These are phyloP conservation scores for Trichopoda pennipes DNA, from an alignment of 2,888 invertebrate species.

Conservation along the genomic window DNA sequence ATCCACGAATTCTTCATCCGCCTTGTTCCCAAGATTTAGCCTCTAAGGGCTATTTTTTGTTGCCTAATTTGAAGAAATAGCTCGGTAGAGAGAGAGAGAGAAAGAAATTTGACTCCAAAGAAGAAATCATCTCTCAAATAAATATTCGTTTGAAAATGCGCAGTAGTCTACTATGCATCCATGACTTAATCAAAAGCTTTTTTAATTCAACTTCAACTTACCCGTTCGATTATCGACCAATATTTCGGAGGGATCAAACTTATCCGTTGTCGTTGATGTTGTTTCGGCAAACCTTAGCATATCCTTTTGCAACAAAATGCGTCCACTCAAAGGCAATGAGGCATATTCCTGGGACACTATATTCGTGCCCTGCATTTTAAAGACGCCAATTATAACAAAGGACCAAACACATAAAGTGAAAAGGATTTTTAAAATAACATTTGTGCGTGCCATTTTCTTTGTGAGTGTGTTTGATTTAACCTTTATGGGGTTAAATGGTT, in stretches of 20 bases:
- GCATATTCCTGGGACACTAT: constrained; percentile 79
- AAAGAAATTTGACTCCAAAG: too few relatives aligned
- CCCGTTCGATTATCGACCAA: constrained; percentile 81
- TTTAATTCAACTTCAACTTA: constrained; percentile 65
- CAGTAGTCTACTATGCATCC: too few relatives aligned
- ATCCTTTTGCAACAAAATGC: constrained; percentile 80
- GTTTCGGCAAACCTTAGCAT: constrained; percentile 78
- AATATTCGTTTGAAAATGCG: too few relatives aligned
- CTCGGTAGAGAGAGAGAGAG: too few relatives aligned
- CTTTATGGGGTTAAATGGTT: not conserved
- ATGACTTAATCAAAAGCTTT: too few relatives aligned
- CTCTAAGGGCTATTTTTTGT: too few relatives aligned
- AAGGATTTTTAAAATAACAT: constrained; percentile 80
- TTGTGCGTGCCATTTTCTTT: constrained; percentile 78
- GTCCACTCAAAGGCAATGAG: constrained; percentile 78
- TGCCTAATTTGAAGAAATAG: too few relatives aligned
- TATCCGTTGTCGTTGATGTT: constrained; percentile 81
- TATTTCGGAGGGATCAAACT: constrained; percentile 80
- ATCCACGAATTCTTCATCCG: too few relatives aligned
- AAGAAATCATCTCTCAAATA: too few relatives aligned
- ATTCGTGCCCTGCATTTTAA: constrained; percentile 80
- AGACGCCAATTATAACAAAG: constrained; percentile 80
- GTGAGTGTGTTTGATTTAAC: constrained; percentile 10
- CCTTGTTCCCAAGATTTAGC: too few relatives aligned
- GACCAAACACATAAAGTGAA: constrained; percentile 81